phyloP scores from a whole-genome alignment of 2,888 invertebrate species.

The Molanna angustata region DNA sequence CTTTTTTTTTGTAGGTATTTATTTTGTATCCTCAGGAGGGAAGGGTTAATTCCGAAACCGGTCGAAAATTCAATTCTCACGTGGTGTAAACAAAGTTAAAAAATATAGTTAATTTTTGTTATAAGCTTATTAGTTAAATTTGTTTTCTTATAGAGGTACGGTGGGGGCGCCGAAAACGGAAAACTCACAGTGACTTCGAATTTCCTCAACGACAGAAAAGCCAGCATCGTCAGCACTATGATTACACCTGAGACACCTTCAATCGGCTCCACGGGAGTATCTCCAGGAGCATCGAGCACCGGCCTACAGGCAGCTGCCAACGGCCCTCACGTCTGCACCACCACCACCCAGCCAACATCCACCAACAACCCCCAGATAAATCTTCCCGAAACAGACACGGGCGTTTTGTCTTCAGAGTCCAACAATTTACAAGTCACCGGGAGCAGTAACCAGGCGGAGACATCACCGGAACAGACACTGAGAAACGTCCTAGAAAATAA shows the following conservation, averaged over 20 bases:
- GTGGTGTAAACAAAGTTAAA: no score
- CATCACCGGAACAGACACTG: slow-evolving; percentile 17
- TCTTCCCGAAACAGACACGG: not conserved
- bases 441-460: not conserved
- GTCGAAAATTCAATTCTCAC: no score
- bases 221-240: slow-evolving; percentile 50
- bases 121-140: no score
- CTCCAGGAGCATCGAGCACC: slow-evolving; percentile 51
- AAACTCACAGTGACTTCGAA: slow-evolving; percentile 26
- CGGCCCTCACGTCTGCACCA: not conserved
- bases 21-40: no score
- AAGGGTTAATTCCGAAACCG: no score
- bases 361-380: slow-evolving; percentile 1
- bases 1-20: no score
- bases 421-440: not conserved
- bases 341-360: slow-evolving; percentile 1
- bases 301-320: slow-evolving; percentile 34
- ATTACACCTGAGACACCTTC: slow-evolving; percentile 47
- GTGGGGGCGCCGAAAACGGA: slow-evolving; percentile 24
- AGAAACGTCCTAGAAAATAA: slow-evolving; percentile 47
- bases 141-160: slow-evolving; percentile 20
- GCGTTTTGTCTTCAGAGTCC: not conserved
- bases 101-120: no score
- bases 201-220: slow-evolving; percentile 43
- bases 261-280: slow-evolving; percentile 38